Base-by-base conservation (phyloP, 1,140 invertebrate species). In the Panagrolaimus sp. region DNA sequence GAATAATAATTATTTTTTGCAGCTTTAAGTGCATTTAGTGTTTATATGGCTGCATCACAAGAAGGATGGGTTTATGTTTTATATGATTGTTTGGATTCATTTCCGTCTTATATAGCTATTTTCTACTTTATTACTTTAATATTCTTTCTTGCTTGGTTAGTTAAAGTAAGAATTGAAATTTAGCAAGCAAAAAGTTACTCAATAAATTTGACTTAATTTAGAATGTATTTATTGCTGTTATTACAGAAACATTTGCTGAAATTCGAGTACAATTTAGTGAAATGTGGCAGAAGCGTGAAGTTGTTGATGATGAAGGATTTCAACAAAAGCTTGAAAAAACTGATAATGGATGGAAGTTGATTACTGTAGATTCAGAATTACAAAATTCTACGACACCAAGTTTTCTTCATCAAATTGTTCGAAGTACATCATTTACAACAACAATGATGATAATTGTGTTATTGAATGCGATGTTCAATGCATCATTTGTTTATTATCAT, bases 11-110 rank as follows among this genome's bases (percentile, higher is more conserved):
- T 48, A 48, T 9, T 48, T 3, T 72, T 79, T 77, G 68, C 45
- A 80, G 79, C 63, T 17, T 71, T 74, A 47, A 80, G 77, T 71
- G 69, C 80, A 73, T 99, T 99, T 84, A 99, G 96, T 0, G 96
- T 99, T 0, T 99, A 99, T 83, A 93, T 99, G 87, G 94, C 96
- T 4, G 93, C 94, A 21, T 97, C 94, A 1, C 95, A 99, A 85
- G 96, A 99, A 87, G 96, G 96, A 43, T 99, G 96, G 96, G 95
- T 98, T 1, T 98, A 97, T 79, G 93, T 99, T 70, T 97, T 99
- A 93, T 98, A 98, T 82, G 88, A 94, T 73, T 93, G 95, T 2
- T 94, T 97, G 68, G 96, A 99, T 86, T 94, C 92, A 70, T 85
- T 98, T 68, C 93, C 94, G 10, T 91, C 92, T 0, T 98, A 94